These are phyloP conservation scores for Deladenus siricidicola DNA, from an alignment of 2,888 invertebrate genomes.

Conservation along the genomic window DNA sequence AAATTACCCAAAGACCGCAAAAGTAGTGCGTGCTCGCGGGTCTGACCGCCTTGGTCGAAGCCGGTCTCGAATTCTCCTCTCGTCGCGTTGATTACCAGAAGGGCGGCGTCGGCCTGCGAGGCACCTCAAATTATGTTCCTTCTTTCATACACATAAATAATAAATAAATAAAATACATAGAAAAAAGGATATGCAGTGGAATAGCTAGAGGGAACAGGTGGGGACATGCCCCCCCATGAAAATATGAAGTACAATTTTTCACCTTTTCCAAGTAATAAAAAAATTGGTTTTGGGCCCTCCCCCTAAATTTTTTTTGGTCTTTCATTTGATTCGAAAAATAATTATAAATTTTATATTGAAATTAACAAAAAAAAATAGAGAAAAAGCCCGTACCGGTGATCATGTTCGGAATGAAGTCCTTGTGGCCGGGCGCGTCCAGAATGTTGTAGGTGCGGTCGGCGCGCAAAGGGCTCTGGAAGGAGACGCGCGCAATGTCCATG, in stretches of 20 bases:
- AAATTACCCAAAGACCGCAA: constrained; percentile 65
- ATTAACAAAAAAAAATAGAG: background rate
- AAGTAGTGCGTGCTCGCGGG: constrained; percentile 89
- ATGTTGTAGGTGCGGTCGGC: constrained; percentile 57
- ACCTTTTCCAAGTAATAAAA: too few relatives aligned
- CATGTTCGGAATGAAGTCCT: constrained; percentile 99
- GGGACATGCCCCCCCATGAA: too few relatives aligned
- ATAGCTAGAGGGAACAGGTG: too few relatives aligned
- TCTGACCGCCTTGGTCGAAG: constrained; percentile 94
- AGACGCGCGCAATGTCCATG: constrained; percentile 73
- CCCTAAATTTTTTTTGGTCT: too few relatives aligned
- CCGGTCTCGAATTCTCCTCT: constrained; percentile 97
- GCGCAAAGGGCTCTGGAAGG: constrained; percentile 39
- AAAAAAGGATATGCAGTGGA: background rate
- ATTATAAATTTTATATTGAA: background rate
- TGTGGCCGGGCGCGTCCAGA: constrained; percentile 95
- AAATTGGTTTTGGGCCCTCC: background rate
- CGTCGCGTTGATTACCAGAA: constrained; percentile 85
- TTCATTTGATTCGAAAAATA: too few relatives aligned
- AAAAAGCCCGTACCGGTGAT: constrained; percentile 63
- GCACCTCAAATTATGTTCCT: constrained; percentile 66
- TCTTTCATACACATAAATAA: too few relatives aligned
- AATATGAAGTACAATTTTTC: too few relatives aligned
- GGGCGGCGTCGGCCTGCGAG: constrained; percentile 91
- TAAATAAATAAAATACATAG: too few relatives aligned